Evolutionary conservation across 2,113 vertebrate genomes (phyloP).

Genomic region (Piliocolobus tephrosceles): DNA sequence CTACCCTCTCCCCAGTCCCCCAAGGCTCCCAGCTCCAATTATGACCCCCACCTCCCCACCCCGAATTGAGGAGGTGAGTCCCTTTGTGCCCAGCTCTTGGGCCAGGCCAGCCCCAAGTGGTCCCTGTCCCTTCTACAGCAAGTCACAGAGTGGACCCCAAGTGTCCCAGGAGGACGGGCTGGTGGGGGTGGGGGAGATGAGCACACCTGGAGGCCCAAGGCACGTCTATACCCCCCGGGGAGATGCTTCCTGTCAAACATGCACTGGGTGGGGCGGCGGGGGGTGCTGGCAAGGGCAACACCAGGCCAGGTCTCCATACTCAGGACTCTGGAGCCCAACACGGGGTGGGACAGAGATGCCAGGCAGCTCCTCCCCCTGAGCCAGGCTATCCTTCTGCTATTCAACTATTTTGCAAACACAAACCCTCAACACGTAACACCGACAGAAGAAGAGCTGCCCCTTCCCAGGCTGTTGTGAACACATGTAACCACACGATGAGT

Average conservation of each 20-base stretch:
- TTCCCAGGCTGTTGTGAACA: not conserved
- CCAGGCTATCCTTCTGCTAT: too few species aligned
- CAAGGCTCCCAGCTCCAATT: not conserved
- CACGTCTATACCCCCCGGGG: accelerated
- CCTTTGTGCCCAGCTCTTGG: not conserved
- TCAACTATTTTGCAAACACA: not conserved
- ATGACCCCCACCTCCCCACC: not conserved
- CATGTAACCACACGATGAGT: too few species aligned
- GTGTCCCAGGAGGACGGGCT: not conserved
- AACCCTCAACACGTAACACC: accelerated
- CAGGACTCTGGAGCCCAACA: not conserved
- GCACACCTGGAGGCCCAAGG: not conserved
- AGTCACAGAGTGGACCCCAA: not conserved
- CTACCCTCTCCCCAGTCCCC: not conserved
- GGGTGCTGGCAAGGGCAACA: not conserved
- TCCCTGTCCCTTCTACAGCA: not conserved
- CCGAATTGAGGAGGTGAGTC: not conserved
- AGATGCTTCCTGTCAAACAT: not conserved
- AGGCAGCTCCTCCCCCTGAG: too few species aligned
- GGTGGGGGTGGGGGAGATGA: not conserved
- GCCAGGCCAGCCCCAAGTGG: not conserved
- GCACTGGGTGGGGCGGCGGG: accelerated
- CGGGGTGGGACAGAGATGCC: accelerated
- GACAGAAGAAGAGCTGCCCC: not conserved
- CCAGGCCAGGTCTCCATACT: not conserved